Percentiles rank a stretch among this genome's conserved stretches.
Conservation (phyloP, 2,113 vertebrate species). For the Callocephalon fimbriatum region DNA sequence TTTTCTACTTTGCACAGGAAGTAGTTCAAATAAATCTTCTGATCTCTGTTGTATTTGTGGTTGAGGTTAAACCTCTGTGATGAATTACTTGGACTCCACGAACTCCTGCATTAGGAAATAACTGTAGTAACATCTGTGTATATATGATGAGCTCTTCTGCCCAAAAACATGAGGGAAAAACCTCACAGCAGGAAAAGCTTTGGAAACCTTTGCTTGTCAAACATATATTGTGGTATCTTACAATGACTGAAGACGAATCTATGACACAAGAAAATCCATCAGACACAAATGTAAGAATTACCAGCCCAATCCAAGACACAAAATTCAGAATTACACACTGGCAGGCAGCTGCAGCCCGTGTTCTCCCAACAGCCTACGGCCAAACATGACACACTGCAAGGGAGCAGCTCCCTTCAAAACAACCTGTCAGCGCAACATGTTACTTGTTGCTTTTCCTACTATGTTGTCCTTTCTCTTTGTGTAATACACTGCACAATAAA, state of each 20-base stretch:
- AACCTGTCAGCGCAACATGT: accelerated
- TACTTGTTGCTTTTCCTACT: neutral
- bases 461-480: accelerated
- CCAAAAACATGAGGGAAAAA: neutral
- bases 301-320: neutral
- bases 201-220: neutral
- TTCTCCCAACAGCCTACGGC: neutral
- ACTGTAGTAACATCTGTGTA: accelerated
- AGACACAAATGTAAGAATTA: too few relatives aligned
- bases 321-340: neutral
- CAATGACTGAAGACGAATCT: neutral
- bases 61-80: neutral
- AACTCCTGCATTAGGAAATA: neutral
- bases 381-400: accelerated
- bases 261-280: neutral
- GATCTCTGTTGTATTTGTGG: neutral
- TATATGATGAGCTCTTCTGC: neutral
- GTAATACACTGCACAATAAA: accelerated
- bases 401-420: accelerated
- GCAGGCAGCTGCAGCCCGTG: neutral
- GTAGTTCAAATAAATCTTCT: neutral
- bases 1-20: neutral
- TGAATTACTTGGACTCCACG: neutral
- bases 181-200: neutral
- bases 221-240: neutral